phyloP scores from a whole-genome alignment of 2,113 vertebrate genomes.

The Aleadryas rufinucha region DNA sequence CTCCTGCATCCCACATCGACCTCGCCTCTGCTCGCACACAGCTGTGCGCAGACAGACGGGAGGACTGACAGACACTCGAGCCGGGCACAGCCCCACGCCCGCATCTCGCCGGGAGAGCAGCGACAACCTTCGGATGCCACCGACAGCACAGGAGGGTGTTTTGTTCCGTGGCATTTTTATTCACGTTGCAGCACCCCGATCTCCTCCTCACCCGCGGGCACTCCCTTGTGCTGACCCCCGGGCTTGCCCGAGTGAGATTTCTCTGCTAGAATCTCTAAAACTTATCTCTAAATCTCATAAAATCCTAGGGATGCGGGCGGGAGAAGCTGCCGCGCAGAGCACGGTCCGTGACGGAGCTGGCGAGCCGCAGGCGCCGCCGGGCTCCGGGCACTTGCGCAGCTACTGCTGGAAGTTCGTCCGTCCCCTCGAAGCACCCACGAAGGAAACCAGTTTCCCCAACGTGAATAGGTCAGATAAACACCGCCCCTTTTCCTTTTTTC shows the following conservation, averaged over 20 bases:
- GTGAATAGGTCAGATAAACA: slow-evolving; percentile 40
- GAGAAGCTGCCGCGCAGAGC: not conserved
- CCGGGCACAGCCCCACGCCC: not conserved
- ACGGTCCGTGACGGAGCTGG: not conserved
- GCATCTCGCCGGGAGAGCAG: no score
- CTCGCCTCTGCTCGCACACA: not conserved
- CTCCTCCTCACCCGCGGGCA: not conserved
- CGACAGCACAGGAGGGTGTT: not conserved
- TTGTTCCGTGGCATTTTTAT: not conserved
- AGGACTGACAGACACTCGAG: not conserved
- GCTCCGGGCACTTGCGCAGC: not conserved
- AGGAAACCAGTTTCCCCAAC: slow-evolving; percentile 1
- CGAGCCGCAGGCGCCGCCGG: not conserved
- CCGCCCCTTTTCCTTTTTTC: not conserved
- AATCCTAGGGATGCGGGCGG: fast-evolving
- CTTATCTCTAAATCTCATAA: fast-evolving
- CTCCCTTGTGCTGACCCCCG: not conserved
- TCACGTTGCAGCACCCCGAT: not conserved
- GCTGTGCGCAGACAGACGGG: not conserved
- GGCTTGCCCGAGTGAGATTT: not conserved
- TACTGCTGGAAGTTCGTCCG: not conserved
- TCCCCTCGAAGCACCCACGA: not conserved
- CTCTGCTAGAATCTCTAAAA: fast-evolving
- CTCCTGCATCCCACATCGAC: fast-evolving
- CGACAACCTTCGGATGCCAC: not conserved